A percentile compares a stretch with the other conserved stretches of the same genome.
Conservation (phyloP, 2,888 invertebrate species). For the Caenorhabditis panamensis region DNA sequence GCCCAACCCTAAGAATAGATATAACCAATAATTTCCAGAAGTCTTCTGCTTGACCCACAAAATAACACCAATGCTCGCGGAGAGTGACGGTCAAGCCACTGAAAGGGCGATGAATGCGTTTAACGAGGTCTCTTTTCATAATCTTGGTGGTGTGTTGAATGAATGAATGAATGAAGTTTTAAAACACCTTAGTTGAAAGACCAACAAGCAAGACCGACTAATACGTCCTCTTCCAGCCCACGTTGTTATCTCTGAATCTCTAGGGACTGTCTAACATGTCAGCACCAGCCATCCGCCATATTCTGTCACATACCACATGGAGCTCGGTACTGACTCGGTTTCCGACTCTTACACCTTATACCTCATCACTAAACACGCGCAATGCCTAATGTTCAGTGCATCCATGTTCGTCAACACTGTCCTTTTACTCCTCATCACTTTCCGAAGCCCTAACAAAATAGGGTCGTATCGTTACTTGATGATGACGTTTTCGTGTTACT, state of each 20-base stretch:
- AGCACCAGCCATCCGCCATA: too few species aligned
- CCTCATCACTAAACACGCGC: background rate
- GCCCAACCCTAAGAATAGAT: background rate
- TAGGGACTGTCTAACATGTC: too few species aligned
- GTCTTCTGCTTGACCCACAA: constrained; percentile 23
- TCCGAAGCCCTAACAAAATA: constrained; percentile 14
- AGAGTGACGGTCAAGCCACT: background rate
- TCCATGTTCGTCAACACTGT: background rate
- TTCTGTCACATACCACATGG: too few species aligned
- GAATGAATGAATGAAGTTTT: background rate
- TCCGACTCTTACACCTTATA: background rate
- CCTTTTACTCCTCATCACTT: constrained; percentile 11
- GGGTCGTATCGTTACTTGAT: constrained; percentile 23
- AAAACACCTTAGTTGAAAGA: too few species aligned
- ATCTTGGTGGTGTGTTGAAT: background rate
- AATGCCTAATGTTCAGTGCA: background rate
- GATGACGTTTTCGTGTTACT: constrained; percentile 19
- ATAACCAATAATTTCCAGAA: constrained; percentile 5
- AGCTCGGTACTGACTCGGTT: too few species aligned
- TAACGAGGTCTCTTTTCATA: background rate
- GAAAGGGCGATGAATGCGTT: background rate
- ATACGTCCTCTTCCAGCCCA: too few species aligned
- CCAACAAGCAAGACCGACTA: too few species aligned
- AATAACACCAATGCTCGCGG: constrained; percentile 5
- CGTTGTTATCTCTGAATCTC: too few species aligned